Conservation (phyloP, 2,888 invertebrate species). For the Odontomyia ornata region DNA sequence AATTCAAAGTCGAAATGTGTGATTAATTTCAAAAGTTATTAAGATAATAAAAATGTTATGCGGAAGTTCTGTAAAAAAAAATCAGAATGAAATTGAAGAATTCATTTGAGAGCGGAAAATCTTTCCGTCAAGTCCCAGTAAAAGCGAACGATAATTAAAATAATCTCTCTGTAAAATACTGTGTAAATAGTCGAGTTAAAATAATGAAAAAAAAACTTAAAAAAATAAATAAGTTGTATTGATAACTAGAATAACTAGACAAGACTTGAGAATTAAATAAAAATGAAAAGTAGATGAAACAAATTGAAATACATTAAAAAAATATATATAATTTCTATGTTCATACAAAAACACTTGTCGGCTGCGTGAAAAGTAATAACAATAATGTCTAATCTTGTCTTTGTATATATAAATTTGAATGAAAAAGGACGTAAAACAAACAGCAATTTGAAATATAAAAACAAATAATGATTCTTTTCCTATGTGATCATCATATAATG, state of each 20-base stretch:
- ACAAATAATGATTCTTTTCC: too few relatives aligned
- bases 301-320: background rate
- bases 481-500: too few relatives aligned
- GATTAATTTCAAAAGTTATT: background rate
- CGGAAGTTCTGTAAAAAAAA: background rate
- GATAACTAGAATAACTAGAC: background rate
- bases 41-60: background rate
- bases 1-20: background rate
- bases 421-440: too few relatives aligned
- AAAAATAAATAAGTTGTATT: background rate
- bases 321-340: background rate
- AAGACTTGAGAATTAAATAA: background rate
- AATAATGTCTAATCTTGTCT: too few relatives aligned
- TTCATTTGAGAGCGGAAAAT: background rate
- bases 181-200: slow-evolving; percentile 1
- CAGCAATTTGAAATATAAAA: too few relatives aligned
- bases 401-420: too few relatives aligned
- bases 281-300: background rate
- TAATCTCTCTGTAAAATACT: background rate
- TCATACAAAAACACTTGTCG: too few relatives aligned
- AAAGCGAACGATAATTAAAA: background rate
- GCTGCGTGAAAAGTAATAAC: too few relatives aligned
- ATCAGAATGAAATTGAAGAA: too few relatives aligned
- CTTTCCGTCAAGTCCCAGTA: background rate
- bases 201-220: background rate